Evolutionary conservation across 2,797 vertebrate genomes (phyloP).

Genomic region (Artibeus lituratus): DNA sequence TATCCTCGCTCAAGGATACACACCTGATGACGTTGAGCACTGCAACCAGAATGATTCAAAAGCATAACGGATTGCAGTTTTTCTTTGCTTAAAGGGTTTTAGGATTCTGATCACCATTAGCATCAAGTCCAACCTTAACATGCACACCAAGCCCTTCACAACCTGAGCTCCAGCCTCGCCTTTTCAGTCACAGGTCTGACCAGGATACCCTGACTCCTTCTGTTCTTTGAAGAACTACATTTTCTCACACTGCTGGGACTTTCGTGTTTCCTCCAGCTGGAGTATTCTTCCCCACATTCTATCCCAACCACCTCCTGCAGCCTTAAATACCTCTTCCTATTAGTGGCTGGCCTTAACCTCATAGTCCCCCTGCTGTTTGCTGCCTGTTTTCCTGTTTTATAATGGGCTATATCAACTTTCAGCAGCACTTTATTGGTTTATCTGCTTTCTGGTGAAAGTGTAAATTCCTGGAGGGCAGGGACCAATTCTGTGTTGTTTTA

Average conservation of each 20-base stretch:
- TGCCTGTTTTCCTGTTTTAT: background rate
- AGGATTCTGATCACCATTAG: background rate
- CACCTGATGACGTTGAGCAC: background rate
- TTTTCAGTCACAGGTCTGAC: background rate
- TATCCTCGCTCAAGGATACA: background rate
- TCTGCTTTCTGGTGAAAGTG: background rate
- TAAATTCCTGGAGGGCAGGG: background rate
- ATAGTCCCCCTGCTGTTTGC: background rate
- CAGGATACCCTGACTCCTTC: background rate
- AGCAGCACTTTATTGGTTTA: background rate
- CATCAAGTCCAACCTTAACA: background rate
- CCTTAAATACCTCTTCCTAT: background rate
- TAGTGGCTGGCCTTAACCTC: background rate
- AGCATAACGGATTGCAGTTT: background rate
- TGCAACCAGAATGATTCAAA: background rate
- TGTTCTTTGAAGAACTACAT: background rate
- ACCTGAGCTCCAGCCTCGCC: background rate
- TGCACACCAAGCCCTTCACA: background rate
- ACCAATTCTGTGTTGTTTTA: background rate
- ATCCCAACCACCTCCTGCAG: background rate
- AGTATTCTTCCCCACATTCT: background rate
- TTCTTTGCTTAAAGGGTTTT: constrained; percentile 22
- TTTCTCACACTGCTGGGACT: background rate
- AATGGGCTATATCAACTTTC: background rate
- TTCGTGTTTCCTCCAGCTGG: background rate